These are phyloP conservation scores for Sebastolobus altivelis DNA, from an alignment of 2,797 vertebrate species.

Conservation along the genomic window DNA sequence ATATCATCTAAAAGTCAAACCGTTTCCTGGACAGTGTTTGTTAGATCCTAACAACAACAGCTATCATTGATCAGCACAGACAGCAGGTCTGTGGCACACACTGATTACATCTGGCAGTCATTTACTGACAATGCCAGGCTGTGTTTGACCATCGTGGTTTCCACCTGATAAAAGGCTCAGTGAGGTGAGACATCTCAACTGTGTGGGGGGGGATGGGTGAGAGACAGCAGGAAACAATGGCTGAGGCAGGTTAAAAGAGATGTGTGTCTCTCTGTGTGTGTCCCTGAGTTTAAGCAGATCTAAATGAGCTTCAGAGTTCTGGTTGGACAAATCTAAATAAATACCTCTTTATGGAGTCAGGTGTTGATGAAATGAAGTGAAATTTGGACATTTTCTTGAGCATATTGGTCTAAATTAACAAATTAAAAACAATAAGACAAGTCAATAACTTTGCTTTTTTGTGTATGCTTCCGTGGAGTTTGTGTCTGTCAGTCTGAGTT, in stretches of 20 bases:
- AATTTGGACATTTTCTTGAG: not conserved
- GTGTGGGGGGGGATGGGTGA: slow-evolving; percentile 44
- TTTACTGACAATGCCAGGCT: slow-evolving; percentile 20
- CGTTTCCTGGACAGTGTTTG: not conserved
- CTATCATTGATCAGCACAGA: slow-evolving; percentile 24
- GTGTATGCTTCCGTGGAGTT: too few relatives aligned
- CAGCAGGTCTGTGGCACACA: slow-evolving; percentile 5
- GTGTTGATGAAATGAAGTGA: not conserved
- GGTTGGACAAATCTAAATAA: not conserved
- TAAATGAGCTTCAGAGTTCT: not conserved
- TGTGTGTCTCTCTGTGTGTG: not conserved
- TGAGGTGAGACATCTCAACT: slow-evolving; percentile 28
- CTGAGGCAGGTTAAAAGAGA: not conserved
- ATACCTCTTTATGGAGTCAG: not conserved
- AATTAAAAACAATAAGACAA: too few relatives aligned
- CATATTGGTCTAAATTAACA: not conserved
- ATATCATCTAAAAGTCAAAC: not conserved
- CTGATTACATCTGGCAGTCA: slow-evolving; percentile 37
- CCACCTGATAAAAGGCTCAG: slow-evolving; percentile 41
- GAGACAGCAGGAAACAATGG: slow-evolving; percentile 26
- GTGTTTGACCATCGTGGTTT: slow-evolving; percentile 53
- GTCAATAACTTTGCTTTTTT: too few relatives aligned
- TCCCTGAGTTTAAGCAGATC: not conserved
- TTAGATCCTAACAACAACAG: not conserved
- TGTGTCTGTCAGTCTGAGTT: too few relatives aligned